Evolutionary conservation across 2,797 vertebrate species (phyloP), one percentile per base, ranked within the genome.

Genomic region (Dendrocincla fuliginosa): DNA sequence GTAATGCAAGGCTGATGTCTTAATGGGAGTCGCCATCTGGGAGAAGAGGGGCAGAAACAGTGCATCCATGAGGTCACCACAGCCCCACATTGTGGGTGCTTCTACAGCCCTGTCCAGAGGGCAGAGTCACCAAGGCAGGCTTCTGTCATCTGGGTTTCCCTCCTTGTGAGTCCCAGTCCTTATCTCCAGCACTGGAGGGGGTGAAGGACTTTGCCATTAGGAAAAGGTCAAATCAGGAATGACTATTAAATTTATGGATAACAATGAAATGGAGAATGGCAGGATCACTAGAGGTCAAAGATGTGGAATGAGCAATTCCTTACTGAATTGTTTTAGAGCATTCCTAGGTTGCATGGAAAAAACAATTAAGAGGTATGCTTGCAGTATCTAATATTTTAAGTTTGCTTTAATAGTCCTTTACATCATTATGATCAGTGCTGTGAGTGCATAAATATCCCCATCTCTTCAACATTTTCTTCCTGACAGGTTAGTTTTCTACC

Each of bases 401-500:
- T 96, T 93, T 94, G 44, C 67, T 94, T 95, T 96, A 95, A 94
- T 94, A 94, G 93, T 78, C 85, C 78, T 88, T 96, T 94, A 87
- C 49, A 96, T 94, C 87, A 95, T 94, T 87, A 93, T 7, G 22
- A 96, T 89, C 93, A 87, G 73, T 68, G 44, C 81, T 63, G 56
- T 52, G 63, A 87, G 42, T 86, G 59, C 94, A 95, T 97, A 96
- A 97, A 95, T 95, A 96, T 87, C 94, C 79, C 35, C 69, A 84
- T 93, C 76, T 91, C 84, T 85, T 82, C 87, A 90, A 96, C 90
- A 85, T 94, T 95, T 95, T 56, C 69, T 27, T 86, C 84, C 73
- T 96, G 97, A 93, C 94, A 96, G 96, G 94, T 87, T 96, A 87
- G 94, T 96, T 97, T 97, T 90, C 89, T 95, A 69, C 85, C 63